phyloP scores from a whole-genome alignment of 2,888 invertebrate species.

The Hesperia comma region DNA sequence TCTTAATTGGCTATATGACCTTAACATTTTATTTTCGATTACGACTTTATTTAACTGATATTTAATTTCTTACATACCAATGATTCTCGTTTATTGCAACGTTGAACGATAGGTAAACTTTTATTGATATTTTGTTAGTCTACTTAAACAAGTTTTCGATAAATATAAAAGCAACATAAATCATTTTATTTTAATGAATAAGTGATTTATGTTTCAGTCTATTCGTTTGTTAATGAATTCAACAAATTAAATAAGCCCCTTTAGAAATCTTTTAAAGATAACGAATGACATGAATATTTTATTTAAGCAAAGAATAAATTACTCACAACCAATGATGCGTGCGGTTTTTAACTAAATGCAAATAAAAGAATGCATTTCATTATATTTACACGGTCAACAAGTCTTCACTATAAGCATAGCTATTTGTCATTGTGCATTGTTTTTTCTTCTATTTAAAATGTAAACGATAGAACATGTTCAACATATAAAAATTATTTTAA shows the following conservation, averaged over 20 bases:
- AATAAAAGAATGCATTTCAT: neutral
- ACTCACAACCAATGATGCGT: no score
- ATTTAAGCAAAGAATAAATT: no score
- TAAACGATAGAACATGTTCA: no score
- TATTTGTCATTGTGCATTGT: neutral
- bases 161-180: no score
- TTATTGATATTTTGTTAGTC: neutral
- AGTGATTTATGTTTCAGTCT: no score
- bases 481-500: no score
- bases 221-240: no score
- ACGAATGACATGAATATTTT: no score
- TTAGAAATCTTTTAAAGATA: no score
- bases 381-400: constrained; percentile 1
- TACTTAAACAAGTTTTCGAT: neutral
- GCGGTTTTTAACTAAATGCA: neutral
- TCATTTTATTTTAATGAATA: no score
- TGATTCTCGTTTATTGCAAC: neutral
- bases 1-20: constrained; percentile 7
- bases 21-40: constrained; percentile 9
- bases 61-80: constrained; percentile 11
- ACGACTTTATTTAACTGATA: neutral
- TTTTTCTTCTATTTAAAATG: neutral
- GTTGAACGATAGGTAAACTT: neutral
- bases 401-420: no score
- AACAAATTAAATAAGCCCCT: no score